A percentile compares a stretch with the other conserved stretches of the same genome.
phyloP scores from a whole-genome alignment of 2,797 vertebrate species.

The Xenops minutus region DNA sequence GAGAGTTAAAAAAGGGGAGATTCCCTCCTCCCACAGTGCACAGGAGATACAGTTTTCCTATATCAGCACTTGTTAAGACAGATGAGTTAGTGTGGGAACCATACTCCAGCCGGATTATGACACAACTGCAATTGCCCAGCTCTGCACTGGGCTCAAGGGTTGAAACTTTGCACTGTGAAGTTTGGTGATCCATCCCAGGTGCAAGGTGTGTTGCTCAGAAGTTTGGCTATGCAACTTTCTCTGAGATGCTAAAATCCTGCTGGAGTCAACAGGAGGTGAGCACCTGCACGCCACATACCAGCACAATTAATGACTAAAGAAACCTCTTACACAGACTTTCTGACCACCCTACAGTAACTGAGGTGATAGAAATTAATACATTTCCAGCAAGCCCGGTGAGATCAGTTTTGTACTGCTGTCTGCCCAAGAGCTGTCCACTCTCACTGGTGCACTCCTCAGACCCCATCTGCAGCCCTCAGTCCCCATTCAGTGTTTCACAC shows the following conservation, averaged over 20 bases:
- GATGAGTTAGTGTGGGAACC: background rate
- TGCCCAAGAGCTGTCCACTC: background rate
- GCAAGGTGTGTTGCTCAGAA: rapidly evolving
- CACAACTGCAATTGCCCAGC: background rate
- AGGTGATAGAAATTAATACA: background rate
- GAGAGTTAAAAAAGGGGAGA: background rate
- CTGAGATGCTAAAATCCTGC: background rate
- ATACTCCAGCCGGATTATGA: background rate
- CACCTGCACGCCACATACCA: too few species aligned
- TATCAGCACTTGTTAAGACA: background rate
- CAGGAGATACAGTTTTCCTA: rapidly evolving
- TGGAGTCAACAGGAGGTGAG: background rate
- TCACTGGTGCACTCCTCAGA: background rate
- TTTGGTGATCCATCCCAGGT: rapidly evolving
- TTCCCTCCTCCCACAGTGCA: rapidly evolving
- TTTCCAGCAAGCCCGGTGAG: background rate
- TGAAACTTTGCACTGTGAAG: background rate
- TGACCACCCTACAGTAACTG: background rate
- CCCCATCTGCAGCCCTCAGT: background rate
- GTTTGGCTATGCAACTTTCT: background rate
- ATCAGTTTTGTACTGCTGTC: background rate
- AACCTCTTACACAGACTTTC: background rate
- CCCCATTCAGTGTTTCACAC: background rate
- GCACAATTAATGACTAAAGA: background rate
- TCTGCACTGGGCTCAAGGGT: background rate